Base-by-base conservation (phyloP, 2,797 vertebrate species). In the Tragelaphus eurycerus region DNA sequence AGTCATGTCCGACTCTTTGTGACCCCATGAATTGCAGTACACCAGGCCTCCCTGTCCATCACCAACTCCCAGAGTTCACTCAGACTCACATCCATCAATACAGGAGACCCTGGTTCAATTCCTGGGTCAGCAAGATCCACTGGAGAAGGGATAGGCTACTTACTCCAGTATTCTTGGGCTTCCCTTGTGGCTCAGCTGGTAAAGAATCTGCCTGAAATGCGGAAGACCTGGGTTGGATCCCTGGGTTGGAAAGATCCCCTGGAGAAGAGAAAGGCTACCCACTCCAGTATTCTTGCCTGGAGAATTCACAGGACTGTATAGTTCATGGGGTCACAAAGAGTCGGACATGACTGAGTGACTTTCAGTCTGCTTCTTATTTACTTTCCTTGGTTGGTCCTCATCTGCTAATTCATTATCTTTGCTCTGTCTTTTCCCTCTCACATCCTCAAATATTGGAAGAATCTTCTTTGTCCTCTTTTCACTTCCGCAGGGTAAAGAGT, bases 391-490 rank as follows among this genome's bases (percentile, higher is more conserved):
- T 59, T 88, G 29, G 15, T 57, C 46, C 57, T 78, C 14, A 14
- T 84, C 25, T 88, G 14, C 27, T 78, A 90, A 46, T 84, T 92
- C 21, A 64, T 54, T 57, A 71, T 86, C 19, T 67, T 62, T 95
- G 23, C 54, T 64, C 71, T 71, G 34, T 82, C 64, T 85, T 60
- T 17, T 9, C 60, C 17, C 13, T 64, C 15, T 52, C 16, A 76
- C 25, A 38, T 43, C 60, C 13, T 86, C 60, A 76, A n/a, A n/a
- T 7, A 27, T 16, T 59, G 23, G 31, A 86, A 93, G 43, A 93
- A 34, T 60, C 3, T 60, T 12, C 50, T 16, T 50, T 46, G 2
- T 55, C 16, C 10, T 96, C 14, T 90, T 64, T 64, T 96, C 17
- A 88, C n/a, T 67, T 90, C 17, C 34, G 21, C 6, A 67, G 59